Base-by-base conservation (phyloP, 2,888 invertebrate species). In the Nesidiocoris tenuis region DNA sequence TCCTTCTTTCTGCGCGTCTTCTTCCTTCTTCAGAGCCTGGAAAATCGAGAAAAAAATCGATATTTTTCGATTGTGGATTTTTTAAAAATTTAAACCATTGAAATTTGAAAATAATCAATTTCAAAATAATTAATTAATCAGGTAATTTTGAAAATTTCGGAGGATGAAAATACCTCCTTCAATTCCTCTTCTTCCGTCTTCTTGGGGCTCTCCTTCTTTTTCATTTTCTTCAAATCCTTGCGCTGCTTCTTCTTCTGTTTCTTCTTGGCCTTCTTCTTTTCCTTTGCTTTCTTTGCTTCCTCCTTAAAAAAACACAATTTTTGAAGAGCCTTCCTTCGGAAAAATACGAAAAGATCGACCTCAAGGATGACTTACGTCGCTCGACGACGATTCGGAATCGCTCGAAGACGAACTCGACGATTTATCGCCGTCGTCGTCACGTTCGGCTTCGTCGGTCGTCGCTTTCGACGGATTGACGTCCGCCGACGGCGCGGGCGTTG, bases 1-100 rank as follows among this genome's bases (percentile, higher is more conserved):
- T 0, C 90, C 91, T 65, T 87, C 87, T 78, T 84, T 86, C 79
- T 87, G 87, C 67, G 86, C 84, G 64, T 86, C 84, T 65, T 89
- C 89, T 83, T 92, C 91, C 80, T 87, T 87, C 79, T 86, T 86
- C 67, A 92, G 82, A 1, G 92, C 92, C 85, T 70, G 24, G 2
- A 54, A 54, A 5, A 5, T 5, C n/a, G 7, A 2, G 1, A 1
- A 87, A 82, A 16, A 77, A 77, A 2, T 55, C 39, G 59, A 55
- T 86, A 85, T 81, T 88, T 86, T 77, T 90, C 82, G 81, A 88
- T 88, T 79, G n/a, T n/a, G n/a, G n/a, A n/a, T n/a, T n/a, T n/a
- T n/a, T n/a, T n/a, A n/a, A n/a, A n/a, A n/a, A n/a, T n/a, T n/a
- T n/a, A n/a, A n/a, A n/a, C n/a, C n/a, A n/a, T n/a, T n/a, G n/a